Conservation (phyloP, 1,140 invertebrate species). For the Copidosoma floridanum region DNA sequence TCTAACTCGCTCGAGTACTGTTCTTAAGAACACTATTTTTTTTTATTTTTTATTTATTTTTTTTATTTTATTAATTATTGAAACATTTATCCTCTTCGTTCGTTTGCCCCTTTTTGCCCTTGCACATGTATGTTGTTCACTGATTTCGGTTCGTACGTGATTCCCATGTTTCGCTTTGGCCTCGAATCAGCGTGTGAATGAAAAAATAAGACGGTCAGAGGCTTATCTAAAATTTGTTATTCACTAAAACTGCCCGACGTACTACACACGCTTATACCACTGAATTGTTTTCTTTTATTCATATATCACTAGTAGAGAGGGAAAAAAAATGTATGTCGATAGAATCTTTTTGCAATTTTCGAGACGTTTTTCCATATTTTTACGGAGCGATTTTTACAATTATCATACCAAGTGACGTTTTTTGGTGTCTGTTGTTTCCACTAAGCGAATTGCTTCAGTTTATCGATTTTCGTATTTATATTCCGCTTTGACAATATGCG, state of each 20-base stretch:
- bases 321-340: constrained; percentile 33
- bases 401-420: constrained; percentile 35
- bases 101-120: too few relatives aligned
- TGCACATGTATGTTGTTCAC: too few relatives aligned
- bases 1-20: neutral
- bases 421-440: constrained; percentile 26
- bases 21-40: neutral
- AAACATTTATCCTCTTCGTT: neutral
- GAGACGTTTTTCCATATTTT: too few relatives aligned
- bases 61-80: neutral
- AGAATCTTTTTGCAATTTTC: constrained; percentile 27
- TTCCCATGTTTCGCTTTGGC: constrained; percentile 26
- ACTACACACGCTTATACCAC: constrained; percentile 12
- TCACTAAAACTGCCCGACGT: constrained; percentile 32
- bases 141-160: neutral
- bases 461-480: too few relatives aligned
- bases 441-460: too few relatives aligned
- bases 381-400: constrained; percentile 34
- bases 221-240: constrained; percentile 33
- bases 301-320: neutral
- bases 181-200: constrained; percentile 10
- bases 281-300: neutral
- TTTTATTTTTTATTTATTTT: neutral
- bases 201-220: constrained; percentile 37
- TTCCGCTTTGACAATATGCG: too few relatives aligned